Evolutionary conservation across 2,888 invertebrate genomes (phyloP), one percentile per base, ranked within the genome.

Genomic region (Eupithecia dodoneata): DNA sequence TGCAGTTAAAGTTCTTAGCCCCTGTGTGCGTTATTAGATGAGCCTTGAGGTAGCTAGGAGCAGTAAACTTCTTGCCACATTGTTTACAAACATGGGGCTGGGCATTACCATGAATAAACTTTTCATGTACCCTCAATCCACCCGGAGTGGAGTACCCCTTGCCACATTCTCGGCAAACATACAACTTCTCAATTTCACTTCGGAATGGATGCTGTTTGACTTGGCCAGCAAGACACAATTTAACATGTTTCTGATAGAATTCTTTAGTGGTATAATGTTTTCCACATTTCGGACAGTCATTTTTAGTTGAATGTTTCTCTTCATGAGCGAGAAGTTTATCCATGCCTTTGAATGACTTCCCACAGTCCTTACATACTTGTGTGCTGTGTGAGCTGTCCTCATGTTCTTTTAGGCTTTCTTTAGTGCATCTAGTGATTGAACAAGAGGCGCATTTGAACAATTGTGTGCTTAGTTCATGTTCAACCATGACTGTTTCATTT

Each of bases 21-120:
- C 87, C 91, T 0, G 94, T 94, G 83, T 94, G 94, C 81, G 91
- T 93, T 0, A 94, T 92, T 52, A 90, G 88, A 75, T 94, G 94
- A 76, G 87, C 89, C 41, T 85, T 92, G 12, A 94, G 80, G 7
- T 76, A 52, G 63, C 79, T 79, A 0, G 71, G 67, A 9, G 74
- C 79, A 71, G 76, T 76, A 75, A 79, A 79, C 72, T 79, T 79
- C 49, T 79, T 79, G 15, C 70, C 70, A 15, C 79, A 79, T 72
- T 74, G 74, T n/a, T 66, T 70, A 42, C 79, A 79, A 2, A 90
- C 81, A 80, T 94, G 94, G 3, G 91, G 92, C 52, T 91, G 89
- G 2, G 93, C 94, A 85, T 92, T 87, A 0, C 76, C 76, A 49
- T 79, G 79, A 13, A 55, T 70, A 4, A 76, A 47, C 65, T 74